Conservation (phyloP, 2,888 invertebrate species). For the Balanococcus diminutus region DNA sequence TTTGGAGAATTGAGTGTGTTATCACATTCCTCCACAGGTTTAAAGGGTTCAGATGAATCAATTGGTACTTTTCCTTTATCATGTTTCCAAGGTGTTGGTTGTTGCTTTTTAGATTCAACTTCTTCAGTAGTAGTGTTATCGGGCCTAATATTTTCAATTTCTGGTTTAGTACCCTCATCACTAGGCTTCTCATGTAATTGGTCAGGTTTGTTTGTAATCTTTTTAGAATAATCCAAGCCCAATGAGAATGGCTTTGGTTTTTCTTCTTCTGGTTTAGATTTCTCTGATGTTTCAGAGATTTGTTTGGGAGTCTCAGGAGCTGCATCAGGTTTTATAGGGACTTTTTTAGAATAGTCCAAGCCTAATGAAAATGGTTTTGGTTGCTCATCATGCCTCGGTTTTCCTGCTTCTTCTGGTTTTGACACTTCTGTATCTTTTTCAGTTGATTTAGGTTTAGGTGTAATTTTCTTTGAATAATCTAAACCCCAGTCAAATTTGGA, state of each 20-base stretch:
- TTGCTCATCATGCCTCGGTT: neutral
- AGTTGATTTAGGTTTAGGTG: neutral
- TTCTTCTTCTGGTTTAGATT: neutral
- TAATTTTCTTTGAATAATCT: constrained; percentile 23
- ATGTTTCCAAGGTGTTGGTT: too few species aligned
- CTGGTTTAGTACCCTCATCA: neutral
- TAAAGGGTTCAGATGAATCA: too few species aligned
- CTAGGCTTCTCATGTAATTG: neutral
- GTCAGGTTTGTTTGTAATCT: neutral
- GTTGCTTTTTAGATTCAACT: too few species aligned
- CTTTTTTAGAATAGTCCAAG: neutral
- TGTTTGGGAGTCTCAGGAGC: too few species aligned
- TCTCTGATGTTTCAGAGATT: neutral
- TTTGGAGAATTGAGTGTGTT: neutral
- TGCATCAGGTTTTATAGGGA: neutral
- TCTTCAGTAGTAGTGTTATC: too few species aligned
- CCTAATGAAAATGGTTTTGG: neutral
- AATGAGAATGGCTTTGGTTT: neutral
- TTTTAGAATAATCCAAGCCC: neutral
- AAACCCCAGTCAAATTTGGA: neutral
- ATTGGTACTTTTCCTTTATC: neutral
- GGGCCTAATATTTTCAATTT: neutral
- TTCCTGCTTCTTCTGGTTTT: neutral
- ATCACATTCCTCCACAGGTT: neutral
- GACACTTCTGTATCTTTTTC: neutral